Conservation (phyloP, 2,113 vertebrate genomes). For the Hypocryptadius cinnamomeus region DNA sequence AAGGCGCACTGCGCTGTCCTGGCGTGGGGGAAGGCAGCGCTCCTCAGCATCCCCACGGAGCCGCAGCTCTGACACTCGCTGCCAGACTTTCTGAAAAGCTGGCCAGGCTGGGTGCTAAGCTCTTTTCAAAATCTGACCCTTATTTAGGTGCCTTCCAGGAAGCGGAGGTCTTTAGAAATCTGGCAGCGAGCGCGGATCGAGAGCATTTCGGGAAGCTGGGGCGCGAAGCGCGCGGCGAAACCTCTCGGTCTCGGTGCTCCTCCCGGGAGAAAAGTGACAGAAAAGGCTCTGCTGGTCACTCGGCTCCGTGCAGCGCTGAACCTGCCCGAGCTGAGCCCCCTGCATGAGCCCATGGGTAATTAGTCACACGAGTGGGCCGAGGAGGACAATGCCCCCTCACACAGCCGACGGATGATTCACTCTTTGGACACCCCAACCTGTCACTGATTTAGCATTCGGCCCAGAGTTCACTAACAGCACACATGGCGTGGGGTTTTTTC, state of each 20-base stretch:
- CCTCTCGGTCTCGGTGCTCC: not conserved
- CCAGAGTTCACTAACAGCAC: not conserved
- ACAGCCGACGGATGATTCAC: not conserved
- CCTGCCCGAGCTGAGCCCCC: not conserved
- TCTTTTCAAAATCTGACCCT: conserved; percentile 28
- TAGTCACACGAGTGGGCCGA: not conserved
- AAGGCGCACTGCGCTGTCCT: not conserved
- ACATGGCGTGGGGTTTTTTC: not conserved
- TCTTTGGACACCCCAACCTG: not conserved
- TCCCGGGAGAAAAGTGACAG: not conserved
- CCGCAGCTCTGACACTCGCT: not conserved
- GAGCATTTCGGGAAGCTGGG: not conserved
- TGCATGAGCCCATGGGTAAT: not conserved
- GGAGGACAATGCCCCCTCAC: not conserved
- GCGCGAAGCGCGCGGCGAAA: not conserved
- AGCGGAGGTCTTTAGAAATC: not conserved
- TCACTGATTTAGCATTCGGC: not conserved
- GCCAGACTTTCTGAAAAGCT: conserved; percentile 37
- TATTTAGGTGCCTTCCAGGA: conserved; percentile 19
- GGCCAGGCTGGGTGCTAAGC: not conserved
- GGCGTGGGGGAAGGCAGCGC: not conserved
- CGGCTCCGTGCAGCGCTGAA: not conserved
- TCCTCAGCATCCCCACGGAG: not conserved
- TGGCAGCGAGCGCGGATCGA: not conserved
- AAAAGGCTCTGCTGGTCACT: not conserved